A percentile compares a stretch with the other conserved stretches of the same genome.
phyloP scores from a whole-genome alignment of 2,888 invertebrate genomes.

The Hypsopygia costalis region DNA sequence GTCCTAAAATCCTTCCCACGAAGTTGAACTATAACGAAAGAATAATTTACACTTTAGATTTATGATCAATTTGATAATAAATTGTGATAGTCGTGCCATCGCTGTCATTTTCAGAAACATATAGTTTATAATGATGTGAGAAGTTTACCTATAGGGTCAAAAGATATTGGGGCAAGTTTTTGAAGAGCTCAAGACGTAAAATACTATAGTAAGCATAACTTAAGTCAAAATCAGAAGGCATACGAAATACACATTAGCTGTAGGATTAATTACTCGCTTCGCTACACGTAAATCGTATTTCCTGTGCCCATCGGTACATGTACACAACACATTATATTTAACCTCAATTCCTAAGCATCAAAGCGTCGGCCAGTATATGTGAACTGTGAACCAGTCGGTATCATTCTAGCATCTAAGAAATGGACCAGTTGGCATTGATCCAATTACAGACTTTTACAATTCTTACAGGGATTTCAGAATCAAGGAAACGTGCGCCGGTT shows the following conservation, averaged over 20 bases:
- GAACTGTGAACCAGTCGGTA: slow-evolving; percentile 70
- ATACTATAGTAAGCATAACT: no score
- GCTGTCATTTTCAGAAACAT: slow-evolving; percentile 8
- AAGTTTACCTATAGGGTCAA: no score
- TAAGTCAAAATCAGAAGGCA: slow-evolving; percentile 16
- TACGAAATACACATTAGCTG: slow-evolving; percentile 42
- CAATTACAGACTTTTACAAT: slow-evolving; percentile 42
- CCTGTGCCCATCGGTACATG: slow-evolving; percentile 42
- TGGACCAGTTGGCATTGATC: slow-evolving; percentile 64
- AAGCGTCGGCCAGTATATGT: slow-evolving; percentile 65
- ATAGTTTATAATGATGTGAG: background rate
- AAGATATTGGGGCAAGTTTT: no score
- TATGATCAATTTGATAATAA: slow-evolving; percentile 7
- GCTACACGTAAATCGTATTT: slow-evolving; percentile 61
- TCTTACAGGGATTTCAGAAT: slow-evolving; percentile 49
- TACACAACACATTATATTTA: slow-evolving; percentile 44
- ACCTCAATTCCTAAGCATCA: slow-evolving; percentile 65
- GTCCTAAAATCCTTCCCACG: slow-evolving; percentile 99
- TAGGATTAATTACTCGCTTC: slow-evolving; percentile 65
- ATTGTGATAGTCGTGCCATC: slow-evolving; percentile 4
- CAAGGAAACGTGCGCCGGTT: slow-evolving; percentile 31
- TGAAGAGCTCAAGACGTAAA: no score
- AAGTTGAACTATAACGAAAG: slow-evolving; percentile 97
- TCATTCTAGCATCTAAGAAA: slow-evolving; percentile 63
- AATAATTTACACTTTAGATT: slow-evolving; percentile 17